Evolutionary conservation across 2,113 vertebrate species (phyloP), one percentile per base, ranked within the genome.

Genomic region (Heterotis niloticus): DNA sequence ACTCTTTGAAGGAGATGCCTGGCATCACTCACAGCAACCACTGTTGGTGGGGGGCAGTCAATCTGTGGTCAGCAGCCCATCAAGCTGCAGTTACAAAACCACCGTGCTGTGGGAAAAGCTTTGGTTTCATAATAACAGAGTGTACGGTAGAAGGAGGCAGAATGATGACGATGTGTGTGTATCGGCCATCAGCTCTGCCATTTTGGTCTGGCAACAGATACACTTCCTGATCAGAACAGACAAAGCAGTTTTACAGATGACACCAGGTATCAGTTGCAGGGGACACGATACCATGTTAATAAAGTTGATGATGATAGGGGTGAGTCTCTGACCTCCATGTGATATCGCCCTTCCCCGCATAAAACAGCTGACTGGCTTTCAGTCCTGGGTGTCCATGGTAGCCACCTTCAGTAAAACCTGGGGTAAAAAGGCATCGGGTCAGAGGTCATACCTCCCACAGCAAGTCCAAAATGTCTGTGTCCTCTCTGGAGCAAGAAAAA

Each of bases 371-470:
- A 70, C 74, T 54, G 54, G 20, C 3, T 14, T 59, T 64, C 24
- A 16, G 23, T 72, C 26, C 20, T 10, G 11, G 28, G 52, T 78
- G 76, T 23, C 65, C 52, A 10, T 12, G 54, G 64, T 16, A 20
- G 65, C 44, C 54, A 59, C 66, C 66, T 78, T 70, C 56, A 70
- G 34, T 54, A 78, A 69, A 78, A 71, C 18, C 26, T 71, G 26
- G 54, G 80, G 71, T 76, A 5, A 79, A 83, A 83, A 64, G 78
- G 65, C 85, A 76, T 67, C 28, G 60, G 81, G 74, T 76, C 80
- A 87, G 59, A 79, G 60, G 82, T 82, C 82, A 83, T 84, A 66
- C 86, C 83, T 83, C 83, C 67, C 85, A 84, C 76, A 80, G 59
- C 57, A 57, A 62, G 73, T 79, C 78, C 82, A 4, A 18, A 60